Evolutionary conservation across 2,888 invertebrate species (phyloP).

Genomic region (Homarus gammarus): DNA sequence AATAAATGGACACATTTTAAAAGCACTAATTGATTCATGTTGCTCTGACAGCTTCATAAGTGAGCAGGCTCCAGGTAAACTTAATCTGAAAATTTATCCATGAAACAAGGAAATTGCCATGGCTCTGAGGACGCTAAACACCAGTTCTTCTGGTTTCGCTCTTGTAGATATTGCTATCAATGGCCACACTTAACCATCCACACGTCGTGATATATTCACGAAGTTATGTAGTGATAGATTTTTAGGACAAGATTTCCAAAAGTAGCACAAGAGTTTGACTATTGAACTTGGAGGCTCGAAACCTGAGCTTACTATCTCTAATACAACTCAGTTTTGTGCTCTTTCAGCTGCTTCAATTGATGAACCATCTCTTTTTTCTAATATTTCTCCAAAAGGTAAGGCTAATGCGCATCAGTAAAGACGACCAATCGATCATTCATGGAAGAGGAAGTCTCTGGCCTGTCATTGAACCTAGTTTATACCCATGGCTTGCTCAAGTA

Average conservation of each 20-base stretch:
- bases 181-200: slow-evolving; percentile 30
- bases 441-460: not conserved
- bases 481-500: slow-evolving; percentile 75
- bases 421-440: slow-evolving; percentile 30
- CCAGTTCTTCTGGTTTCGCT: slow-evolving; percentile 22
- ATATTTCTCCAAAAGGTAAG: slow-evolving; percentile 19
- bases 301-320: not conserved
- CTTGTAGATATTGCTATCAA: slow-evolving; percentile 1
- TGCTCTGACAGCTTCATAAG: slow-evolving; percentile 12
- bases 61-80: slow-evolving; percentile 10
- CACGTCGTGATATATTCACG: slow-evolving; percentile 27
- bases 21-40: slow-evolving; percentile 21
- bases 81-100: slow-evolving; percentile 27
- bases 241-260: slow-evolving; percentile 46
- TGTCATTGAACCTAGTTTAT: slow-evolving; percentile 74
- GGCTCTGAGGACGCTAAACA: slow-evolving; percentile 19
- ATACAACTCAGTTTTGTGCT: not conserved
- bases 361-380: slow-evolving; percentile 21
- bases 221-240: slow-evolving; percentile 16
- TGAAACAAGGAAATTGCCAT: slow-evolving; percentile 25
- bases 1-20: slow-evolving; percentile 11
- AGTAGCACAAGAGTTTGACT: slow-evolving; percentile 16
- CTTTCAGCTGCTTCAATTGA: slow-evolving; percentile 1
- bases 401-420: slow-evolving; percentile 14
- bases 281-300: slow-evolving; percentile 26